Evolutionary conservation across 2,888 invertebrate genomes (phyloP).

Genomic region (Diogma glabrata): DNA sequence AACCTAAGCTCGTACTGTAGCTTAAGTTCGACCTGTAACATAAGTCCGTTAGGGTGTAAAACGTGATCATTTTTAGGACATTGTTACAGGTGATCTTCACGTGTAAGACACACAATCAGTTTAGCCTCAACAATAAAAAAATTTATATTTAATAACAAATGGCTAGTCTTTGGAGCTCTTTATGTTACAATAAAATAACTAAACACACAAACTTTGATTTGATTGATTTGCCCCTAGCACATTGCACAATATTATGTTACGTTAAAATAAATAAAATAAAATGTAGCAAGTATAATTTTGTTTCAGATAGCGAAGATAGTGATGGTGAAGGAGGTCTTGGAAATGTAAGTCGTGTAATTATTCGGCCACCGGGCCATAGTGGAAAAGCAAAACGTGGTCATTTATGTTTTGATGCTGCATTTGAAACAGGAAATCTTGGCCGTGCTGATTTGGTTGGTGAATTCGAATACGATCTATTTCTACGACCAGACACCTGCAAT

Average conservation of each 20-base stretch:
- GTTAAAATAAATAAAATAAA: conserved; percentile 17
- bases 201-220: too few relatives aligned
- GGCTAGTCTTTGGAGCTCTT: too few relatives aligned
- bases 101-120: too few relatives aligned
- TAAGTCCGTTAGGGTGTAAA: too few relatives aligned
- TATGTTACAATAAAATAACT: too few relatives aligned
- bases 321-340: conserved; percentile 89
- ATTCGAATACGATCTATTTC: conserved; percentile 90
- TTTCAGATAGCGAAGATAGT: conserved; percentile 77
- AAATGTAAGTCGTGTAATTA: conserved; percentile 78
- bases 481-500: conserved; percentile 93
- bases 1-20: too few relatives aligned
- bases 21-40: too few relatives aligned
- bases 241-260: too few relatives aligned
- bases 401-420: conserved; percentile 92
- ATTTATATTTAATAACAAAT: too few relatives aligned
- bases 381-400: conserved; percentile 95
- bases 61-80: too few relatives aligned
- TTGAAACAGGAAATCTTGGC: conserved; percentile 95
- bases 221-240: not conserved
- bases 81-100: too few relatives aligned
- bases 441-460: conserved; percentile 87
- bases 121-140: too few relatives aligned
- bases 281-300: not conserved
- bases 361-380: conserved; percentile 82